A percentile compares a stretch with the other conserved stretches of the same genome.
These are phyloP conservation scores for Empis livida DNA, from an alignment of 2,888 invertebrate species.

Conservation along the genomic window DNA sequence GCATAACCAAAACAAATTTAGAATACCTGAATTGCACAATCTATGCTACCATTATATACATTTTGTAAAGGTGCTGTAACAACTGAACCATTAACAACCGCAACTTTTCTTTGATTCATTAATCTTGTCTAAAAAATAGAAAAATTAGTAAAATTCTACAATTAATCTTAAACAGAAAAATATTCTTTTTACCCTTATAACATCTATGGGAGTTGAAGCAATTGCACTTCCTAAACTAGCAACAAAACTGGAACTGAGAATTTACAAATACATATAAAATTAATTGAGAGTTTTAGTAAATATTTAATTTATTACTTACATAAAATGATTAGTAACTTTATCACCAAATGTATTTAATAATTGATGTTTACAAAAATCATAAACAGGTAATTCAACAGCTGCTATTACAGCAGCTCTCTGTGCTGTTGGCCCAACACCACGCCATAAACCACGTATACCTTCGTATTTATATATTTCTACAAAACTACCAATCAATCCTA, in stretches of 20 bases:
- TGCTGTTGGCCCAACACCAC: conserved; percentile 83
- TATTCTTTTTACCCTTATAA: conserved; percentile 59
- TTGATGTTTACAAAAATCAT: conserved; percentile 76
- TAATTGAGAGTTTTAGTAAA: no score
- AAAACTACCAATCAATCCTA: conserved; percentile 62
- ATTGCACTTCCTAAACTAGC: conserved; percentile 88
- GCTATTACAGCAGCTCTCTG: conserved; percentile 89
- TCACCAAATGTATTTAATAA: conserved; percentile 61
- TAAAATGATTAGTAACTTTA: conserved; percentile 71
- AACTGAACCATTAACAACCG: conserved; percentile 28
- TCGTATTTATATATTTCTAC: conserved; percentile 69
- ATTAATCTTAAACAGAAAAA: no score
- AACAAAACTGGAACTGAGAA: conserved; percentile 68
- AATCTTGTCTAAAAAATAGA: conserved; percentile 61
- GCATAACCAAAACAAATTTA: no score
- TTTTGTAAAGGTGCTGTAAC: conserved; percentile 30
- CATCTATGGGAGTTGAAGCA: conserved; percentile 89
- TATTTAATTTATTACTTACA: conserved; percentile 39
- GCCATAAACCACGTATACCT: conserved; percentile 77
- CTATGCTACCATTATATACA: conserved; percentile 70
- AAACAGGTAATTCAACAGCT: conserved; percentile 86
- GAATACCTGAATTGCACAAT: conserved; percentile 70
- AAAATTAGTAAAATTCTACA: conserved; percentile 13
- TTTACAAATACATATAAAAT: not conserved
- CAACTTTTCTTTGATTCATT: conserved; percentile 76